Conservation (phyloP, 2,113 vertebrate genomes). For the Eptatretus burgeri region DNA sequence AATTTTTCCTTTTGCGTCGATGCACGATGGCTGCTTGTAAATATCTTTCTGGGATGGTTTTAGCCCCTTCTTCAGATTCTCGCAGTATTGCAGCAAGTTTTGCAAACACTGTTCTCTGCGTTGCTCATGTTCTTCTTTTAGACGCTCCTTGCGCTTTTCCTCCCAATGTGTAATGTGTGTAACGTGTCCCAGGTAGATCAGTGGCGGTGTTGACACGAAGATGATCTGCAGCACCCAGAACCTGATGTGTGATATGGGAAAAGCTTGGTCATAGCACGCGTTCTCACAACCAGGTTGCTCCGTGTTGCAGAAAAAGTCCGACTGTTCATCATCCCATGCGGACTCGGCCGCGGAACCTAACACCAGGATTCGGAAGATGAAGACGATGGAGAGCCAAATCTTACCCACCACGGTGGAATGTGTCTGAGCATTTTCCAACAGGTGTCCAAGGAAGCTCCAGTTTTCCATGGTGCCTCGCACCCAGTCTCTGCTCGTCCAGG, state of each 20-base stretch:
- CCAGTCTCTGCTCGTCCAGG: no score
- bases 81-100: neutral
- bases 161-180: slow-evolving; percentile 80
- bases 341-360: slow-evolving; percentile 69
- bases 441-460: slow-evolving; percentile 3
- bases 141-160: slow-evolving; percentile 51
- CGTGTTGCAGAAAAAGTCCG: slow-evolving; percentile 87
- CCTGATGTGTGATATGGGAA: slow-evolving; percentile 90
- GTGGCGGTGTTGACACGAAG: slow-evolving; percentile 83
- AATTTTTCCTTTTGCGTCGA: slow-evolving; percentile 50
- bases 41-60: slow-evolving; percentile 21
- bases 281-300: slow-evolving; percentile 92
- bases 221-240: slow-evolving; percentile 99
- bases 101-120: slow-evolving; percentile 13
- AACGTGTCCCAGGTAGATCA: slow-evolving; percentile 90
- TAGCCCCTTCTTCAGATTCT: slow-evolving; percentile 12
- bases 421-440: neutral
- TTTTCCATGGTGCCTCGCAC: neutral
- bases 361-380: slow-evolving; percentile 95
- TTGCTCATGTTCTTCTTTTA: slow-evolving; percentile 39
- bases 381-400: slow-evolving; percentile 72
- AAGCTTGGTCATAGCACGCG: slow-evolving; percentile 85
- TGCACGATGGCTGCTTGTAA: slow-evolving; percentile 41
- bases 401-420: neutral
- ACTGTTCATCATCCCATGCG: slow-evolving; percentile 92